Conservation (phyloP, 2,113 vertebrate species). For the Gasterosteus nipponicus region DNA sequence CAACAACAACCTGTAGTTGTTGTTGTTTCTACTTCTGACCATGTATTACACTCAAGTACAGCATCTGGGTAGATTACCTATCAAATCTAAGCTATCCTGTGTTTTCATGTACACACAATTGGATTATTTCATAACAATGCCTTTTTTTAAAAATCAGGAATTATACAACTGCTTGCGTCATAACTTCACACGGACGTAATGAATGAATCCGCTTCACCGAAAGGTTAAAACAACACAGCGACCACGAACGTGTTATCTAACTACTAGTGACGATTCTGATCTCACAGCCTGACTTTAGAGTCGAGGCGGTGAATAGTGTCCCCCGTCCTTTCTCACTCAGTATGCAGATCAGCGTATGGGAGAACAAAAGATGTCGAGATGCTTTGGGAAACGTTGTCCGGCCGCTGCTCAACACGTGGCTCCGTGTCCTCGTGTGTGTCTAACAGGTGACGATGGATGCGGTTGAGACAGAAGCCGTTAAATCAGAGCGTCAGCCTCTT, state of each 20-base stretch:
- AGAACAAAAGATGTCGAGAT: not conserved
- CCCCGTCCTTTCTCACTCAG: not conserved
- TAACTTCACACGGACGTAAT: not conserved
- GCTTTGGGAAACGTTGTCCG: not conserved
- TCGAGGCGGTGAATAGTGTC: not conserved
- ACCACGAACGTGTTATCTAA: not conserved
- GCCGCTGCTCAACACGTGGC: not conserved
- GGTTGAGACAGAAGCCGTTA: constrained; percentile 49
- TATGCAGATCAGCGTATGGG: not conserved
- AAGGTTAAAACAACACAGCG: not conserved
- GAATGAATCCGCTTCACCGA: not conserved
- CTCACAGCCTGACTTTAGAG: not conserved
- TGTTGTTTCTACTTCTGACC: not conserved
- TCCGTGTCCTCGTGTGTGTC: not conserved
- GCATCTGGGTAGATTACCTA: not conserved
- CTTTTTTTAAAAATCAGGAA: not conserved
- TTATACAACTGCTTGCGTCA: not conserved
- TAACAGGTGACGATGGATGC: constrained; percentile 51
- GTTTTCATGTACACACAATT: not conserved
- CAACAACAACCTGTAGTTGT: no score
- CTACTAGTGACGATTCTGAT: not conserved
- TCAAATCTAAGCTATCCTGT: not conserved
- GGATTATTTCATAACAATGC: not conserved
- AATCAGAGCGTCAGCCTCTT: constrained; percentile 39
- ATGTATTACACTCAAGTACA: not conserved